Evolutionary conservation across 2,888 invertebrate genomes (phyloP), one percentile per base, ranked within the genome.

Genomic region (Caenorhabditis becei): DNA sequence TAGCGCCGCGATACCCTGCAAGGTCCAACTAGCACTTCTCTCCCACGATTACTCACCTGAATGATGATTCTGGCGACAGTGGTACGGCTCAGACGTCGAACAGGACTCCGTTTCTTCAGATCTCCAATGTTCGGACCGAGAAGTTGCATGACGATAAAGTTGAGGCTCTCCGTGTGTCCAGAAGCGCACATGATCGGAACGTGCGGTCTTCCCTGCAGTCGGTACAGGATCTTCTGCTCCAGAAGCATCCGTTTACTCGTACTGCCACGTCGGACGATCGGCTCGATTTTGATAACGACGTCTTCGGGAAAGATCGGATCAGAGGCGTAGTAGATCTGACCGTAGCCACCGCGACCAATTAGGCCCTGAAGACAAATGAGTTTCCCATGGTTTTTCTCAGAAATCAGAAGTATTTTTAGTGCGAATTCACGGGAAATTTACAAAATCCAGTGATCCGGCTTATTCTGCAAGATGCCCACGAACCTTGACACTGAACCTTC

Each of bases 61-160:
- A 83, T 75, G 23, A 86, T 84, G 20, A 88, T 80, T 26, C 87
- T 63, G 1, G 83, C 71, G 23, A 83, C 78, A 2, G 86, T 87
- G 10, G 61, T 56, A 1, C 61, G 53, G 26, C 82, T 82, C 26
- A 88, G 72, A n/a, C 87, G 78, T 23, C 82, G 83, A 16, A 80
- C 66, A 2, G 86, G 85, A 65, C 82, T 82, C 23, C 71, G 71
- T 54, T 87, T 86, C 61, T 86, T 78, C 69, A 88, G 53, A 49
- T 88, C 88, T 14, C 87, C 83, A 51, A 88, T 67, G 61, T 88
- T 88, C 51, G 80, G 80, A 10, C 83, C 82, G 10, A 88, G 85
- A 11, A 88, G 77, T 78, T 88, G 84, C 82, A 88, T 83, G 5
- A 86, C 88, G 16, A 82, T 79, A 41, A 79, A 82, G 51, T 82